Percentiles rank a stretch among this genome's conserved stretches.
phyloP scores from a whole-genome alignment of 2,797 vertebrate genomes.

The Crenichthys baileyi region DNA sequence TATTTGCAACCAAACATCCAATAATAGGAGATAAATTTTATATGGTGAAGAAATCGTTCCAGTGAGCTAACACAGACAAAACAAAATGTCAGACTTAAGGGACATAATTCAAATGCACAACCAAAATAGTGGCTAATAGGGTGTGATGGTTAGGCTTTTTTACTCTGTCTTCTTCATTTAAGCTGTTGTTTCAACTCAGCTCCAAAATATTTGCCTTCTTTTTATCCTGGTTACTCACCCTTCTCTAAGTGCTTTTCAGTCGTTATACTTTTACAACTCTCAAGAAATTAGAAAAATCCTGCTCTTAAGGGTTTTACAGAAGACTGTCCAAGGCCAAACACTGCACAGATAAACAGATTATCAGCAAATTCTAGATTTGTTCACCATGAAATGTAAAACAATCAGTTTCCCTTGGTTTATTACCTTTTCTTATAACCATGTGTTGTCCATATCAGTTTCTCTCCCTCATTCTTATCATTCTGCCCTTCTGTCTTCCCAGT shows the following conservation, averaged over 20 bases:
- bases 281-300: neutral
- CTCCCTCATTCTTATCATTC: constrained; percentile 58
- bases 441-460: constrained; percentile 37
- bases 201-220: neutral
- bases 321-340: neutral
- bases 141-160: constrained; percentile 23
- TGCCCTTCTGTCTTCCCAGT: constrained; percentile 56
- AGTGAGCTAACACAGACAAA: constrained; percentile 14
- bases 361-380: neutral
- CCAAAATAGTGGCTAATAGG: constrained; percentile 28
- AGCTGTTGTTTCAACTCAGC: constrained; percentile 35
- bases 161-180: neutral
- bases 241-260: constrained; percentile 33
- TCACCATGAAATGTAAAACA: constrained; percentile 8
- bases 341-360: neutral
- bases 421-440: constrained; percentile 46
- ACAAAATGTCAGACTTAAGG: constrained; percentile 14
- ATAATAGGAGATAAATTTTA: constrained; percentile 33
- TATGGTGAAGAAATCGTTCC: constrained; percentile 13
- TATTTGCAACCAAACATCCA: constrained; percentile 41
- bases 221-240: constrained; percentile 9
- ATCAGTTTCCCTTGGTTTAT: constrained; percentile 61
- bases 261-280: constrained; percentile 12
- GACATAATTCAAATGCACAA: constrained; percentile 6
- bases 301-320: neutral